Percentiles rank a stretch among this genome's conserved stretches.
These are phyloP conservation scores for Drosophila fulvimacula DNA, from an alignment of 2,888 invertebrate genomes.

Conservation along the genomic window DNA sequence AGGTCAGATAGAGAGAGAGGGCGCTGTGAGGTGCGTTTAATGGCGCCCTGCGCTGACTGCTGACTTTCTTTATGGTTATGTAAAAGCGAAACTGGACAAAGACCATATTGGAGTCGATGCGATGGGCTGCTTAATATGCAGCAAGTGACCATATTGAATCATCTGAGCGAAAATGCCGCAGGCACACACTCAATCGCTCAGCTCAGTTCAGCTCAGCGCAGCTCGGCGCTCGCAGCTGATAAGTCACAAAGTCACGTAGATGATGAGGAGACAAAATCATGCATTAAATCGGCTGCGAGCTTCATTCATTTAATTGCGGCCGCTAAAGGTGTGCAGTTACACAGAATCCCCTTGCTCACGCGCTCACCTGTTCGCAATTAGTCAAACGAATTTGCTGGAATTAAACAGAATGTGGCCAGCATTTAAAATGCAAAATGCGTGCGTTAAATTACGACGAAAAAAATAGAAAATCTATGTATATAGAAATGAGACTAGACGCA, in stretches of 20 bases:
- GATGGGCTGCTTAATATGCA: constrained; percentile 66
- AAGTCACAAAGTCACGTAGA: constrained; percentile 70
- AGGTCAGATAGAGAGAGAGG: neutral
- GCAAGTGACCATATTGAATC: constrained; percentile 70
- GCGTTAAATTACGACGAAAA: constrained; percentile 82
- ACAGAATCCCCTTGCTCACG: constrained; percentile 49
- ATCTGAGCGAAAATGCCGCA: constrained; percentile 59
- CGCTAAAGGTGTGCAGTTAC: constrained; percentile 69
- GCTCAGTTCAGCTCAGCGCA: too few relatives aligned
- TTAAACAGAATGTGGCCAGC: constrained; percentile 78
- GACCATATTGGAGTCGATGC: constrained; percentile 38
- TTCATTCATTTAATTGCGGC: constrained; percentile 71
- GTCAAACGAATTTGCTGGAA: constrained; percentile 81
- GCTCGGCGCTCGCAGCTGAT: constrained; percentile 48
- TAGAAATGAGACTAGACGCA: constrained; percentile 62
- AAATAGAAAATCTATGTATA: neutral
- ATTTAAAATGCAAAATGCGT: constrained; percentile 84
- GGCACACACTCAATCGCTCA: constrained; percentile 24
- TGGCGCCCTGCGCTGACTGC: constrained; percentile 59
- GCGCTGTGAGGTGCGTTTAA: constrained; percentile 30
- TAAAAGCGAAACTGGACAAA: constrained; percentile 21
- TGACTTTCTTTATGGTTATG: constrained; percentile 53
- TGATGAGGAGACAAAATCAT: constrained; percentile 65
- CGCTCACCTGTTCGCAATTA: constrained; percentile 74
- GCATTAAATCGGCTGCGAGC: constrained; percentile 65